phyloP scores from a whole-genome alignment of 1,140 invertebrate species.

The Drosophila athabasca region DNA sequence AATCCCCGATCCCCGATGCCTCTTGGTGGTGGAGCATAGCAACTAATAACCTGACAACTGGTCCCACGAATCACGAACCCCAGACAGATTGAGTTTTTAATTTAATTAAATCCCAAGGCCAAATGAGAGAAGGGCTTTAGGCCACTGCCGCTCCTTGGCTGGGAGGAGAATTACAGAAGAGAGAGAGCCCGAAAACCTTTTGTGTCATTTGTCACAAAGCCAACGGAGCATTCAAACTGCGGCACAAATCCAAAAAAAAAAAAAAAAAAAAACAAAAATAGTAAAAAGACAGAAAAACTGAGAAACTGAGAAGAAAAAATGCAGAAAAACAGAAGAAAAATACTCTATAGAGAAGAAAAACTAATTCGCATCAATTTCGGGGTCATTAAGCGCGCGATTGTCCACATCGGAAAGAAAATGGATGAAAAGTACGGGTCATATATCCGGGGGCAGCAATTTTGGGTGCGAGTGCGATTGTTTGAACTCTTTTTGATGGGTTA shows the following conservation, averaged over 20 bases:
- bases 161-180: too few relatives aligned
- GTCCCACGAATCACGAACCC: not conserved
- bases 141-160: not conserved
- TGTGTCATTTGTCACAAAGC: conserved; percentile 49
- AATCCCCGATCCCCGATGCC: not conserved
- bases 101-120: conserved; percentile 49
- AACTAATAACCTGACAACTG: conserved; percentile 59
- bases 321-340: conserved; percentile 9
- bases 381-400: conserved; percentile 59
- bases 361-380: conserved; percentile 63
- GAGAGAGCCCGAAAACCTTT: conserved; percentile 13
- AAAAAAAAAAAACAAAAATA: conserved; percentile 17
- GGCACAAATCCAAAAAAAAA: conserved; percentile 28
- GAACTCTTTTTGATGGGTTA: too few relatives aligned
- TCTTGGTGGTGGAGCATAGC: conserved; percentile 26
- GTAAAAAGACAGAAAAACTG: conserved; percentile 20
- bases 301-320: not conserved
- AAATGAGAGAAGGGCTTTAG: conserved; percentile 12
- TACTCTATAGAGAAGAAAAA: conserved; percentile 9
- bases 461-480: too few relatives aligned
- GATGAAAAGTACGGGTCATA: conserved; percentile 18
- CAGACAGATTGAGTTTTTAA: conserved; percentile 53
- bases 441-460: conserved; percentile 22
- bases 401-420: conserved; percentile 16
- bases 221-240: conserved; percentile 51